Conservation (phyloP, 2,797 vertebrate species). For the Leucoraja ocellata region DNA sequence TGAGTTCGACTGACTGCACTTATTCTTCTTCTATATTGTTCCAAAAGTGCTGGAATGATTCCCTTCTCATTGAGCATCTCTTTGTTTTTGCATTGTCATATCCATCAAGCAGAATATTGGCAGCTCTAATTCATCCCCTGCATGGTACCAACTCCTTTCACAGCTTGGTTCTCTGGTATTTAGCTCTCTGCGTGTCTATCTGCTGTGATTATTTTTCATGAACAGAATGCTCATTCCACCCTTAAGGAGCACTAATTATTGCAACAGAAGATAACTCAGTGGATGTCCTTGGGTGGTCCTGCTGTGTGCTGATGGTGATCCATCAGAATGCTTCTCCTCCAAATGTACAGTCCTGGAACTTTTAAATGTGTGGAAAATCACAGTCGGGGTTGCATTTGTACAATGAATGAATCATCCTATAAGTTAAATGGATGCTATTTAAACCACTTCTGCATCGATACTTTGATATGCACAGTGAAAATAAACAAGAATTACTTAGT, state of each 20-base stretch:
- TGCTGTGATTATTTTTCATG: slow-evolving; percentile 1
- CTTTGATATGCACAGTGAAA: neutral
- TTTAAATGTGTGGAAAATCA: neutral
- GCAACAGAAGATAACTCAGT: neutral
- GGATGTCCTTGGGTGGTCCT: neutral
- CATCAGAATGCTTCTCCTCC: neutral
- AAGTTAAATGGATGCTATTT: neutral
- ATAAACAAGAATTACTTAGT: neutral
- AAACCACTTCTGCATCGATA: neutral
- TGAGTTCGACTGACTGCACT: too few species aligned
- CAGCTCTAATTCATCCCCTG: neutral
- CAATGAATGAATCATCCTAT: neutral
- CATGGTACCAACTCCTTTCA: neutral
- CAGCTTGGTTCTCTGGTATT: neutral
- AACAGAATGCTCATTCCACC: neutral
- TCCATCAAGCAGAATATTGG: neutral
- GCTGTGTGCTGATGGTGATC: neutral
- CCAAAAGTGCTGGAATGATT: neutral
- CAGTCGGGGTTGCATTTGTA: neutral
- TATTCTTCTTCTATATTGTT: too few species aligned
- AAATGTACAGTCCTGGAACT: neutral
- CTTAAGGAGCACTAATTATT: neutral
- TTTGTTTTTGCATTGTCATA: neutral
- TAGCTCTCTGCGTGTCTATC: neutral
- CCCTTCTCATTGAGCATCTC: neutral